phyloP scores from a whole-genome alignment of 2,888 invertebrate species.

The Cryptocheilus praepositus region DNA sequence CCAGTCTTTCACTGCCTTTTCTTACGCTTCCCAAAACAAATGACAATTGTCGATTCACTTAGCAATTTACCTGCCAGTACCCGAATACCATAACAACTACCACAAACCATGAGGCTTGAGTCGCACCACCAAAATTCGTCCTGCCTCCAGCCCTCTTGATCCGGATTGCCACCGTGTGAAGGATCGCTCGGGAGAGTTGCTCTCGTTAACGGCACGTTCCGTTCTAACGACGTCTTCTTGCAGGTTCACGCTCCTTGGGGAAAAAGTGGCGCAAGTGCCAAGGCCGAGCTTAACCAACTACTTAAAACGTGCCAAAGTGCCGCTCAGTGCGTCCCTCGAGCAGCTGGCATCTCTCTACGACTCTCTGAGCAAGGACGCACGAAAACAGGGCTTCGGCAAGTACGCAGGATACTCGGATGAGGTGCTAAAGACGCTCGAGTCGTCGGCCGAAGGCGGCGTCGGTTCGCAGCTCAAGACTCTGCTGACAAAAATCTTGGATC shows the following conservation, averaged over 20 bases:
- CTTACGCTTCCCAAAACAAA: too few relatives aligned
- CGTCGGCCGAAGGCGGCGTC: slow-evolving; percentile 78
- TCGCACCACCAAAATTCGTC: too few relatives aligned
- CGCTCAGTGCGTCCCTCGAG: slow-evolving; percentile 79
- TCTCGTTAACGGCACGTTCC: too few relatives aligned
- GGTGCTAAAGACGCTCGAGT: slow-evolving; percentile 77
- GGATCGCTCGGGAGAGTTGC: too few relatives aligned
- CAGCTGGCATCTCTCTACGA: slow-evolving; percentile 80
- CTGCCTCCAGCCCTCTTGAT: too few relatives aligned
- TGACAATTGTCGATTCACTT: too few relatives aligned
- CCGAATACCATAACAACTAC: too few relatives aligned
- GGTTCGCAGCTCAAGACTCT: slow-evolving; percentile 78
- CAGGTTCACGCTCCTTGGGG: slow-evolving; percentile 67
- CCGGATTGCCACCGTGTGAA: too few relatives aligned
- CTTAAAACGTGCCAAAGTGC: slow-evolving; percentile 76
- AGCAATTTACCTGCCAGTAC: too few relatives aligned
- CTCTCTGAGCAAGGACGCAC: slow-evolving; percentile 81
- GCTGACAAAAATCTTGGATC: slow-evolving; percentile 78
- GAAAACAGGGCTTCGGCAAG: slow-evolving; percentile 79
- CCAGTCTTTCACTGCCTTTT: too few relatives aligned
- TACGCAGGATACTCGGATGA: slow-evolving; percentile 80
- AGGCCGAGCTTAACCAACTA: slow-evolving; percentile 68
- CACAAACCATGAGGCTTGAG: too few relatives aligned
- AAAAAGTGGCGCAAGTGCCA: slow-evolving; percentile 67
- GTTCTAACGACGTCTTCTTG: background rate